A percentile compares a stretch with the other conserved stretches of the same genome.
Conservation (phyloP, 1,140 invertebrate species). For the Tachypleus tridentatus region DNA sequence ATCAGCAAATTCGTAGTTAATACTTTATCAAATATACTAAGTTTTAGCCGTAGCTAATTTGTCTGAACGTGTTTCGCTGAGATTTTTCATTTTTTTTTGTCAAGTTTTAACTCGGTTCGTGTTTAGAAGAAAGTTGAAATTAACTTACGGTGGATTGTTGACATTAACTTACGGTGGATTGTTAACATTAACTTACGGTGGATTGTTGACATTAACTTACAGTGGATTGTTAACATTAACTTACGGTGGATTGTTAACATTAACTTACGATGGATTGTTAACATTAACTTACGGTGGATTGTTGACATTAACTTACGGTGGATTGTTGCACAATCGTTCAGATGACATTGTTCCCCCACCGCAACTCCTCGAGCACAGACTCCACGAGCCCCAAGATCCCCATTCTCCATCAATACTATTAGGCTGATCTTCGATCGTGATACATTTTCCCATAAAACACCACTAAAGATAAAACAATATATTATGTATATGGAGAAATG, state of each 20-base stretch:
- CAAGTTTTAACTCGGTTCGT: background rate
- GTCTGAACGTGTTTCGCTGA: too few species aligned
- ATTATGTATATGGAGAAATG: too few species aligned
- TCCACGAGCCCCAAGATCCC: constrained; percentile 71
- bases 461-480: constrained; percentile 42
- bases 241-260: constrained; percentile 37
- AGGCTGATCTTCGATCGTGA: constrained; percentile 56
- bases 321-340: constrained; percentile 36
- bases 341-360: constrained; percentile 57
- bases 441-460: constrained; percentile 72
- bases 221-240: constrained; percentile 37
- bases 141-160: constrained; percentile 37
- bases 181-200: constrained; percentile 36
- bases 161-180: constrained; percentile 38
- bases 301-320: constrained; percentile 34
- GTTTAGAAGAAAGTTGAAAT: constrained; percentile 3
- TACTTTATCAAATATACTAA: too few species aligned
- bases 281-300: constrained; percentile 38
- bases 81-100: too few species aligned
- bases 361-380: constrained; percentile 64
- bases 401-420: constrained; percentile 67
- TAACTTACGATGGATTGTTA: constrained; percentile 38
- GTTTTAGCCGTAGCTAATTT: too few species aligned
- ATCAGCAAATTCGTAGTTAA: too few species aligned
- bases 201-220: constrained; percentile 38